Evolutionary conservation across 1,140 invertebrate species (phyloP).

Genomic region (Brachionus calyciflorus): DNA sequence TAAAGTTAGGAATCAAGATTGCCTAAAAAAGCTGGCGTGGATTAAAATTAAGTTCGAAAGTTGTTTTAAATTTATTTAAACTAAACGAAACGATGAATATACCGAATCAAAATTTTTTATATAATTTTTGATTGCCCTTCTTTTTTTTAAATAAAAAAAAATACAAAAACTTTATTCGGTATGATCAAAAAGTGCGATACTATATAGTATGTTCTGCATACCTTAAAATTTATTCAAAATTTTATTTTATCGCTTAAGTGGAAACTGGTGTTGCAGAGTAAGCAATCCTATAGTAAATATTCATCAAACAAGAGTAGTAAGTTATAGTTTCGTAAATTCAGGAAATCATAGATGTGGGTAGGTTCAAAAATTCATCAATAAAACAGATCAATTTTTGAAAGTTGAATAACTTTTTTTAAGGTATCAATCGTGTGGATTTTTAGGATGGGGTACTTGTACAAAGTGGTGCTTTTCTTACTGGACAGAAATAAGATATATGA

Average conservation of each 20-base stretch:
- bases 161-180: too few relatives aligned
- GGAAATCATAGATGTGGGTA: conserved; percentile 41
- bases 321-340: conserved; percentile 4
- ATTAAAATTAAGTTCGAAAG: too few relatives aligned
- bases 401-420: neutral
- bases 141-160: too few relatives aligned
- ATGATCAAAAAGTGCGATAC: too few relatives aligned
- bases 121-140: too few relatives aligned
- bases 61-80: too few relatives aligned
- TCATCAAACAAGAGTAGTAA: conserved; percentile 30
- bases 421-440: conserved; percentile 30
- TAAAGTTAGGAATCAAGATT: too few relatives aligned
- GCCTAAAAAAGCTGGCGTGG: too few relatives aligned
- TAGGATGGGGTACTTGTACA: conserved; percentile 28
- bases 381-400: neutral
- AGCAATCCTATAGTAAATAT: neutral
- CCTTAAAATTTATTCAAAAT: too few relatives aligned
- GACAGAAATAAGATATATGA: neutral
- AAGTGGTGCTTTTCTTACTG: conserved; percentile 35
- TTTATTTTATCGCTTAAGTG: neutral
- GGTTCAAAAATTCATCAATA: neutral
- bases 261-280: conserved; percentile 39
- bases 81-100: too few relatives aligned
- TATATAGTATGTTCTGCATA: too few relatives aligned
- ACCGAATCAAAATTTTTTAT: too few relatives aligned